These are phyloP conservation scores for Parapristionchus giblindavisi DNA, from an alignment of 2,888 invertebrate genomes.

Conservation along the genomic window DNA sequence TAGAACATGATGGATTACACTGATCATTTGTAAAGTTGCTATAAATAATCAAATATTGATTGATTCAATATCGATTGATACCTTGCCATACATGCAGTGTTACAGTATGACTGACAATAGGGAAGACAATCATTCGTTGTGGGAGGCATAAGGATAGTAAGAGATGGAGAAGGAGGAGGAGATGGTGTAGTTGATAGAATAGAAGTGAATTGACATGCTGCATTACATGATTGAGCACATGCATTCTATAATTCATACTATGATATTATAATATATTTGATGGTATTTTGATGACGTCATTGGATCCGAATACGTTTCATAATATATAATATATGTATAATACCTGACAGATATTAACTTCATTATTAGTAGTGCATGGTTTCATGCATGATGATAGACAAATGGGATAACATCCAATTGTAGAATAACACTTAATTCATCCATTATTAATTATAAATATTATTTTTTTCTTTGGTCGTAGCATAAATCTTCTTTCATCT, in stretches of 20 bases:
- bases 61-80: background rate
- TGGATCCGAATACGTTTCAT: background rate
- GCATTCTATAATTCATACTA: background rate
- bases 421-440: background rate
- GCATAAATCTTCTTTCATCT: too few relatives aligned
- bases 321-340: background rate
- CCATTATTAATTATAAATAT: background rate
- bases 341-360: slow-evolving; percentile 1
- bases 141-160: slow-evolving; percentile 29
- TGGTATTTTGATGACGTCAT: background rate
- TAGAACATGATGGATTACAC: slow-evolving; percentile 10
- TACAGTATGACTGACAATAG: slow-evolving; percentile 7
- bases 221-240: slow-evolving; percentile 21
- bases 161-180: background rate
- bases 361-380: background rate
- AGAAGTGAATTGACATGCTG: slow-evolving; percentile 23
- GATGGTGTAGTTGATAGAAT: background rate
- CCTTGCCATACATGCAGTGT: slow-evolving; percentile 16
- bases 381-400: slow-evolving; percentile 14
- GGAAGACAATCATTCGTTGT: background rate
- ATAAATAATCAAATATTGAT: background rate
- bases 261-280: background rate
- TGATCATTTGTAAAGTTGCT: background rate
- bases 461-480: too few relatives aligned
- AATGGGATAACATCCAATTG: background rate